Percentiles rank a stretch among this genome's conserved stretches.
Evolutionary conservation across 1,140 invertebrate genomes (phyloP).

Genomic region (Bilobella aurantiaca): DNA sequence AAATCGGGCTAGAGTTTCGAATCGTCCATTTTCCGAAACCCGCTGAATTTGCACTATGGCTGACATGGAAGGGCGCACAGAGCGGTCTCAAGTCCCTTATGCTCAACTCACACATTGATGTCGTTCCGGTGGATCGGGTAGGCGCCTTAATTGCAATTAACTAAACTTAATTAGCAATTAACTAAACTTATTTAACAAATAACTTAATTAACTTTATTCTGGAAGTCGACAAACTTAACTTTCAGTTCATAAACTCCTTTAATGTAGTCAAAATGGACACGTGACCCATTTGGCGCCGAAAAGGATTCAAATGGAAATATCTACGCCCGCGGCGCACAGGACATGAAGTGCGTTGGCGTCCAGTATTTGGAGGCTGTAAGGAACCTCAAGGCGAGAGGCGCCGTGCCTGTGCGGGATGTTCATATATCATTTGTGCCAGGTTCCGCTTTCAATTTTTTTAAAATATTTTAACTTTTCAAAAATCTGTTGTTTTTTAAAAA

Average conservation of each 20-base stretch:
- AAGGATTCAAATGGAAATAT: conserved; percentile 69
- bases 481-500: conserved; percentile 5
- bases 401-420: conserved; percentile 53
- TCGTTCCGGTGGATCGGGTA: conserved; percentile 64
- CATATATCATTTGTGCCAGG: conserved; percentile 66
- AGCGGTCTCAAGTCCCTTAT: conserved; percentile 60
- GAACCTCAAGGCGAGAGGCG: conserved; percentile 50
- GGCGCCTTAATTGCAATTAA: neutral
- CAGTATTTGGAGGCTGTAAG: conserved; percentile 69
- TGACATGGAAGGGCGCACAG: conserved; percentile 66
- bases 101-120: conserved; percentile 89
- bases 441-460: conserved; percentile 11
- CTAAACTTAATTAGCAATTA: neutral
- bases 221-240: too few species aligned
- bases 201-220: too few species aligned
- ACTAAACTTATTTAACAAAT: neutral
- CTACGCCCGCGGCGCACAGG: conserved; percentile 67
- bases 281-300: conserved; percentile 64
- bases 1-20: conserved; percentile 50
- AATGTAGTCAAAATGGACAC: conserved; percentile 62
- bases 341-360: conserved; percentile 71
- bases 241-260: too few species aligned
- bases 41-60: conserved; percentile 62
- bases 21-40: conserved; percentile 45
- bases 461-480: neutral